Conservation (phyloP, 1,140 invertebrate species). For the Megalonaias nervosa region DNA sequence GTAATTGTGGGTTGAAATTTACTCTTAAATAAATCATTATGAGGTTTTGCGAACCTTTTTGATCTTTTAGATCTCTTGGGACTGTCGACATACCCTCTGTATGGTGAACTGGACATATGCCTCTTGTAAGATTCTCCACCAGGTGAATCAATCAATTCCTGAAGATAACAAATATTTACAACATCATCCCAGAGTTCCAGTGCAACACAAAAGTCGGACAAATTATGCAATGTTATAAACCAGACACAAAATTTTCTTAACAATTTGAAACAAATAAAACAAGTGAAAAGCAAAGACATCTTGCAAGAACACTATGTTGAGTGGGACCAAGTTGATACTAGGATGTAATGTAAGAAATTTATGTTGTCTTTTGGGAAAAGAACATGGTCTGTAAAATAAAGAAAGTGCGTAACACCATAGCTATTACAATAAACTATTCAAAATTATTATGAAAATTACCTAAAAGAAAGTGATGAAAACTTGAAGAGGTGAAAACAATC, state of each 20-base stretch:
- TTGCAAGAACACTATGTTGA: neutral
- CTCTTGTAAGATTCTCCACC: conserved; percentile 36
- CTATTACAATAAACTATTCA: no score
- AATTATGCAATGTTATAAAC: neutral
- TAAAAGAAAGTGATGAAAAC: no score
- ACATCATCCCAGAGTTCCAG: neutral
- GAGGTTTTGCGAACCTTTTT: neutral
- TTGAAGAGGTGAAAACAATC: no score
- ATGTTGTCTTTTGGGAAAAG: no score
- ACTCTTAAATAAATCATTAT: no score
- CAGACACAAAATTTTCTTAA: neutral
- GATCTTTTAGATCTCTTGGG: conserved; percentile 60
- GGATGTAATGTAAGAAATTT: no score
- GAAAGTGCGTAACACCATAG: no score
- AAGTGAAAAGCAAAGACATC: neutral
- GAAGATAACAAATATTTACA: neutral
- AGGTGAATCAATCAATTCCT: conserved; percentile 34
- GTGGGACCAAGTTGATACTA: no score
- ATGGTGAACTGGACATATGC: conserved; percentile 43
- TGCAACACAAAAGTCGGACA: neutral
- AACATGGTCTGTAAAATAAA: no score
- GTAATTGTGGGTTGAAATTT: no score
- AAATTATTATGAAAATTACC: no score
- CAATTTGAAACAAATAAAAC: neutral
- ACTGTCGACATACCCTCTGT: conserved; percentile 41